Conservation (phyloP, 2,113 vertebrate species). For the Cepphus grylle region DNA sequence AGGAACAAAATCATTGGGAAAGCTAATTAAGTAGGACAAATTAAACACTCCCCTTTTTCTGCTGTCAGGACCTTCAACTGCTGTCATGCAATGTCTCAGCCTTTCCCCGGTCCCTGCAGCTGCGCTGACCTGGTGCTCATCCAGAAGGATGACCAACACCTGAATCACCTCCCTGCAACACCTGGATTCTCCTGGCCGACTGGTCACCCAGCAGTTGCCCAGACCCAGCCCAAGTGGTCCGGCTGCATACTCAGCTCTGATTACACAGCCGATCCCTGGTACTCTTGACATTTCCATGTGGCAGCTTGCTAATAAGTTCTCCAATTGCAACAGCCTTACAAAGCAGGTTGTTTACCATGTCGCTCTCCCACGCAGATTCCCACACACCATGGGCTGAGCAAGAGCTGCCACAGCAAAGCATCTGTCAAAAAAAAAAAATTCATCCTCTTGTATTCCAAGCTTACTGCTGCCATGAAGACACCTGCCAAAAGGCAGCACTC, state of each 20-base stretch:
- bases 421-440: neutral
- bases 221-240: neutral
- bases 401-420: neutral
- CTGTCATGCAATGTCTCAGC: neutral
- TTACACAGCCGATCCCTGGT: neutral
- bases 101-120: neutral
- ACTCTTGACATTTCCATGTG: neutral
- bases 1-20: neutral
- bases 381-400: neutral
- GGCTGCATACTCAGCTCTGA: neutral
- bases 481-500: conserved; percentile 28
- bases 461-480: neutral
- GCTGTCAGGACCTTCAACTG: neutral
- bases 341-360: conserved; percentile 43
- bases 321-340: conserved; percentile 39
- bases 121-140: neutral
- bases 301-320: conserved; percentile 1
- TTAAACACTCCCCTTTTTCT: neutral
- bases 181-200: neutral
- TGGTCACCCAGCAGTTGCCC: neutral
- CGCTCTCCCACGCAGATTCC: neutral
- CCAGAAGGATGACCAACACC: neutral
- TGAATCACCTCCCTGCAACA: neutral
- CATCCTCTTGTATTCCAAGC: neutral
- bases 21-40: neutral